phyloP scores from a whole-genome alignment of 2,113 vertebrate genomes.

The Hippopotamus amphibius region DNA sequence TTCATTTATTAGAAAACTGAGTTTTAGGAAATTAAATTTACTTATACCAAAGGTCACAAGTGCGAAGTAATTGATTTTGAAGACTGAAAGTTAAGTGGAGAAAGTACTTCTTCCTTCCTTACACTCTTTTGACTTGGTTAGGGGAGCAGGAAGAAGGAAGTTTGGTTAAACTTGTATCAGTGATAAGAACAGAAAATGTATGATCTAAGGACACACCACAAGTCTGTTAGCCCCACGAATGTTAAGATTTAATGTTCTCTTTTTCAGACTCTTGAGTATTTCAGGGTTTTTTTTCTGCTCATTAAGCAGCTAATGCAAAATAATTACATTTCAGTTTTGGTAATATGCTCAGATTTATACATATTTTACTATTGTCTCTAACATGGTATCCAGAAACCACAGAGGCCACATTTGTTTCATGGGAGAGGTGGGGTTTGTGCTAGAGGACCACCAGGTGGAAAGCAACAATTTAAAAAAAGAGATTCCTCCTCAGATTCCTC shows the following conservation, averaged over 20 bases:
- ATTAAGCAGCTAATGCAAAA: not conserved
- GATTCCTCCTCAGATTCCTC: not conserved
- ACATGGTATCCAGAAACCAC: not conserved
- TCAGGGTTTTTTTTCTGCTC: not conserved
- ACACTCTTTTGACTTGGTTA: not conserved
- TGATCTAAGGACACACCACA: not conserved
- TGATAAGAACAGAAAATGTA: not conserved
- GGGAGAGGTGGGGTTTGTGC: not conserved
- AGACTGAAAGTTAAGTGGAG: not conserved
- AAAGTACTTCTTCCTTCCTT: not conserved
- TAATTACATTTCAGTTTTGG: not conserved
- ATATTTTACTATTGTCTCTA: not conserved
- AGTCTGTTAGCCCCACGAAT: not conserved
- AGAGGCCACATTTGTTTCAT: not conserved
- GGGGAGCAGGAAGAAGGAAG: not conserved
- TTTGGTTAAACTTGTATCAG: not conserved
- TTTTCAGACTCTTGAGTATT: not conserved
- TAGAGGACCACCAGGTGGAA: not conserved
- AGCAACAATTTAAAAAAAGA: not conserved
- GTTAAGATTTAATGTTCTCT: not conserved
- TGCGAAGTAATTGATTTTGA: not conserved
- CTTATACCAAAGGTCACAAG: not conserved
- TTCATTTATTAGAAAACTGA: not conserved
- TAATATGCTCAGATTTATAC: not conserved
- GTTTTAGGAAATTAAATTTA: not conserved